Conservation (phyloP, 2,797 vertebrate genomes). For the Rhinophrynus dorsalis region DNA sequence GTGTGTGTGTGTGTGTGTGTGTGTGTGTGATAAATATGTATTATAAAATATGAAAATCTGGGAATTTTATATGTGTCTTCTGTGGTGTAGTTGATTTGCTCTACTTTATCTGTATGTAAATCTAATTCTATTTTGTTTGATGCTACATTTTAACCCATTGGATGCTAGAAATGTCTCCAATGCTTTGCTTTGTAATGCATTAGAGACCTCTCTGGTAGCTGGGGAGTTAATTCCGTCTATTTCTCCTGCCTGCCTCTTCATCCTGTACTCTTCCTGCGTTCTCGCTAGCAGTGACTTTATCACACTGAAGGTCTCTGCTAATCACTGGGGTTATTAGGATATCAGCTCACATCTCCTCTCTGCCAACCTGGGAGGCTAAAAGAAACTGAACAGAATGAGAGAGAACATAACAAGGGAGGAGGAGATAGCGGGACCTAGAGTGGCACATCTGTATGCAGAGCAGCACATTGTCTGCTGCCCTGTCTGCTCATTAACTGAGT, state of each 20-base stretch:
- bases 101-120: too few species aligned
- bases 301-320: not conserved
- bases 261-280: not conserved
- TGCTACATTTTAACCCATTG: too few species aligned
- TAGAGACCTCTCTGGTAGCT: too few species aligned
- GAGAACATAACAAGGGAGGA: not conserved
- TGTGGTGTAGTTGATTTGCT: too few species aligned
- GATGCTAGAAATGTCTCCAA: too few species aligned
- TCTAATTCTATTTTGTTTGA: too few species aligned
- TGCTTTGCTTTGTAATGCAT: too few species aligned
- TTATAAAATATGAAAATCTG: too few species aligned
- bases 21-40: too few species aligned
- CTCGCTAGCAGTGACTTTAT: not conserved
- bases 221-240: too few species aligned
- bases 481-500: not conserved
- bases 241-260: not conserved
- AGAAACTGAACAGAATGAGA: not conserved
- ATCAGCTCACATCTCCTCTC: not conserved
- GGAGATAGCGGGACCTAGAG: not conserved
- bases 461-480: not conserved
- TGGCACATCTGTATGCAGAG: constrained; percentile 3
- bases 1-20: too few species aligned
- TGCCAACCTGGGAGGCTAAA: not conserved
- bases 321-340: not conserved
- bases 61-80: too few species aligned